Percentiles rank a stretch among this genome's conserved stretches.
Conservation (phyloP, 2,888 invertebrate species). For the Cryptops parisi region DNA sequence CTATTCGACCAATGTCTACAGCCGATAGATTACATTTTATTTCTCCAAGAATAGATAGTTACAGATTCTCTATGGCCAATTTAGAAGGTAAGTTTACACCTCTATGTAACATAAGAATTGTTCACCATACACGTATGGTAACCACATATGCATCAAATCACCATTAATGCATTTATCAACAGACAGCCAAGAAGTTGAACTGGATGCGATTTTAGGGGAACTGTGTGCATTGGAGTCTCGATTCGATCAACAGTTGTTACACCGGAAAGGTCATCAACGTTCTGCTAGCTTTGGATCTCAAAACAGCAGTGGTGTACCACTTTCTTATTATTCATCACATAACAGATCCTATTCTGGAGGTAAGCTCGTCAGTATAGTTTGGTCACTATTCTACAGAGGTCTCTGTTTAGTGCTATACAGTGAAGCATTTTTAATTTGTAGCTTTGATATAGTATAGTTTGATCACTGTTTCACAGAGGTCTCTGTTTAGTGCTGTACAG, state of each 20-base stretch:
- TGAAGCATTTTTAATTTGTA: too few relatives aligned
- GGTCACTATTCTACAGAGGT: too few relatives aligned
- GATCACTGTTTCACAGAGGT: too few relatives aligned
- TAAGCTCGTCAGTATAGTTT: too few relatives aligned
- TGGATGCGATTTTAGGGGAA: constrained; percentile 93
- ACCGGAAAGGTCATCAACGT: constrained; percentile 22
- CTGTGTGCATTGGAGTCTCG: constrained; percentile 75
- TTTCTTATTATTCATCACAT: constrained; percentile 12
- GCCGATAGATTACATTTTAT: constrained; percentile 9
- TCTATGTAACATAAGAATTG: too few relatives aligned
- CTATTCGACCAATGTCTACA: constrained; percentile 11
- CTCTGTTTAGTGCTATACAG: too few relatives aligned
- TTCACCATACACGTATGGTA: too few relatives aligned
- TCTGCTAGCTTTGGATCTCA: constrained; percentile 24
- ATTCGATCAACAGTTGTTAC: constrained; percentile 36
- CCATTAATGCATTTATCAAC: too few relatives aligned
- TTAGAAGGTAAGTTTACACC: constrained; percentile 55
- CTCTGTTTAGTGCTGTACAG: too few relatives aligned
- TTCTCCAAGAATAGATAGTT: constrained; percentile 68
- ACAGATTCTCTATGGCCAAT: constrained; percentile 91
- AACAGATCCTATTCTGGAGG: constrained; percentile 17
- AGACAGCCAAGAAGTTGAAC: constrained; percentile 90
- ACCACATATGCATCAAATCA: too few relatives aligned
- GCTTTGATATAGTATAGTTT: too few relatives aligned
- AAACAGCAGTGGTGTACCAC: constrained; percentile 18